Conservation (phyloP, 2,888 invertebrate genomes). For the Pegoplata infirma region DNA sequence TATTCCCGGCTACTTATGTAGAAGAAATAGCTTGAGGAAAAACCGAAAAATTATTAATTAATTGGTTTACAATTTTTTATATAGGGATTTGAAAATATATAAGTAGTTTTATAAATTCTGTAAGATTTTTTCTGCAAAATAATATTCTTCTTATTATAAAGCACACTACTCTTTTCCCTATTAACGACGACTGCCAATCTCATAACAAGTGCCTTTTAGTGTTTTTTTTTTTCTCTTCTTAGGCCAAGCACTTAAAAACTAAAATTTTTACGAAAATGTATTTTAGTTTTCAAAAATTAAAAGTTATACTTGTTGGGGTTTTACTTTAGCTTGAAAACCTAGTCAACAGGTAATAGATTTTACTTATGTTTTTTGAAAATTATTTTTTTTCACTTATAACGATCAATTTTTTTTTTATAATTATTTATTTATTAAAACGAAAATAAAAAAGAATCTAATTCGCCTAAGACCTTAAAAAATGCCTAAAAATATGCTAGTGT, state of each 20-base stretch:
- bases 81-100: conserved; percentile 28
- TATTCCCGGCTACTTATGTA: conserved; percentile 96
- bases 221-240: neutral
- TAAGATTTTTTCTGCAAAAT: neutral
- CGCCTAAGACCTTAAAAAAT: conserved; percentile 31
- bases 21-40: conserved; percentile 82
- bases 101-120: neutral
- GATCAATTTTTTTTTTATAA: conserved; percentile 15
- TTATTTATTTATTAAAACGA: neutral
- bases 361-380: neutral
- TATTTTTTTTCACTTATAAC: neutral
- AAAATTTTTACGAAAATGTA: neutral
- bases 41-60: neutral
- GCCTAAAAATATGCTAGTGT: conserved; percentile 35
- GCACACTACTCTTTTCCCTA: conserved; percentile 2
- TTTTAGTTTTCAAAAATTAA: neutral
- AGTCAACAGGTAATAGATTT: neutral
- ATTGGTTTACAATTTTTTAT: conserved; percentile 47
- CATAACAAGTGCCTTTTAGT: neutral
- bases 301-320: conserved; percentile 26
- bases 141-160: neutral
- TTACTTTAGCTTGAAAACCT: conserved; percentile 17
- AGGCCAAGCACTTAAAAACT: neutral
- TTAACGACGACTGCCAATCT: conserved; percentile 37
- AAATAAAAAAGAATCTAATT: conserved; percentile 31